phyloP scores from a whole-genome alignment of 2,797 vertebrate genomes.

The Spizella passerina region DNA sequence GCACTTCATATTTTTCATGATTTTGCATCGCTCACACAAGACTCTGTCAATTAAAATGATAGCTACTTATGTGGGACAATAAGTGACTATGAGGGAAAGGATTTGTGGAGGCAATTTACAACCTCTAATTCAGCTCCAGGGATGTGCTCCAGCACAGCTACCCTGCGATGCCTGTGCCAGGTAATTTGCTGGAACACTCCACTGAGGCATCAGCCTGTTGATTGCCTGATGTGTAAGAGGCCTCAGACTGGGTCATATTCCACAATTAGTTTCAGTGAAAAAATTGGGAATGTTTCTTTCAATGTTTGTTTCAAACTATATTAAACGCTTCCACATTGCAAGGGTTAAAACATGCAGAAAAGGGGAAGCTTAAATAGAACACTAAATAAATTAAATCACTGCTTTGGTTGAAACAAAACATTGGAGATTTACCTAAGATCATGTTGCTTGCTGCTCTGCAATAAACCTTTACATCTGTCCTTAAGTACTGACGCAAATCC shows the following conservation, averaged over 20 bases:
- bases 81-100: slow-evolving; percentile 53
- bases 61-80: slow-evolving; percentile 63
- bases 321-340: background rate
- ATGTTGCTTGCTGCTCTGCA: background rate
- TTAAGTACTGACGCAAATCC: slow-evolving; percentile 39
- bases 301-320: background rate
- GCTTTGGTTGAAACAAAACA: background rate
- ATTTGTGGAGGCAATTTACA: slow-evolving; percentile 57
- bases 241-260: slow-evolving; percentile 40
- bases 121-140: slow-evolving; percentile 53
- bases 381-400: background rate
- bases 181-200: slow-evolving; percentile 57
- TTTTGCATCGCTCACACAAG: slow-evolving; percentile 49
- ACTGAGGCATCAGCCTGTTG: slow-evolving; percentile 49
- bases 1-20: slow-evolving; percentile 52
- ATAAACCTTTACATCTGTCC: slow-evolving; percentile 51
- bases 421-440: slow-evolving; percentile 13
- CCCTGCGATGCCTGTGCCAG: slow-evolving; percentile 12
- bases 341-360: slow-evolving; percentile 15
- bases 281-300: background rate
- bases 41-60: slow-evolving; percentile 62
- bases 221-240: slow-evolving; percentile 43
- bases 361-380: background rate
- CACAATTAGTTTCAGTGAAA: slow-evolving; percentile 9
- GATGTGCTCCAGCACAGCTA: slow-evolving; percentile 34